Evolutionary conservation across 2,888 invertebrate species (phyloP).

Genomic region (Xanthorhoe spadicearia): DNA sequence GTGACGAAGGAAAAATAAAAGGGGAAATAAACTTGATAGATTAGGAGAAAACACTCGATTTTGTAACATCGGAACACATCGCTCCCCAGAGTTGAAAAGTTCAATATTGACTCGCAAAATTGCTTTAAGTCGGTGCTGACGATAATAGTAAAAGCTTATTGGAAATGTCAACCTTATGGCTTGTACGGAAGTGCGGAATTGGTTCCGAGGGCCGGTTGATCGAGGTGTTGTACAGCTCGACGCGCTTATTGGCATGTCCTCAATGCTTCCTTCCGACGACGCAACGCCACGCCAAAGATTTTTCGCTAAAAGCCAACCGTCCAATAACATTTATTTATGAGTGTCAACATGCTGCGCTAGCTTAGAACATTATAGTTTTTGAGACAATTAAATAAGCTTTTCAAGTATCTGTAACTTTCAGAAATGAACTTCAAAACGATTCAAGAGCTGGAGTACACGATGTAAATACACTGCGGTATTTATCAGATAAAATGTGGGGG

Average conservation of each 20-base stretch:
- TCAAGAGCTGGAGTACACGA: neutral
- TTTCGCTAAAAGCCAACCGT: conserved; percentile 62
- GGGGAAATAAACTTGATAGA: conserved; percentile 46
- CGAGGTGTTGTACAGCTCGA: conserved; percentile 74
- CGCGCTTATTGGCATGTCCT: conserved; percentile 80
- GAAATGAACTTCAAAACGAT: conserved; percentile 19
- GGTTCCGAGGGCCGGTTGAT: conserved; percentile 59
- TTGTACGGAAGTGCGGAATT: conserved; percentile 63
- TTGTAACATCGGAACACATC: conserved; percentile 73
- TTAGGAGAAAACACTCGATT: conserved; percentile 53
- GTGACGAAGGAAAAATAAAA: conserved; percentile 43
- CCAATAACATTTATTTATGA: conserved; percentile 51
- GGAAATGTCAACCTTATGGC: conserved; percentile 73
- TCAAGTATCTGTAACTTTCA: conserved; percentile 18
- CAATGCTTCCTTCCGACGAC: conserved; percentile 73
- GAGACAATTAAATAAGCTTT: conserved; percentile 18
- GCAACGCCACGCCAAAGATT: conserved; percentile 53
- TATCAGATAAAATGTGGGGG: conserved; percentile 4
- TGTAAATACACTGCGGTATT: neutral
- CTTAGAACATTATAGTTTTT: conserved; percentile 19
- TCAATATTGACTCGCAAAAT: conserved; percentile 82
- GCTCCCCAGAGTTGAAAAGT: conserved; percentile 74
- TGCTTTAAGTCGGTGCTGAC: conserved; percentile 78
- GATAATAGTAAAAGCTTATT: conserved; percentile 70
- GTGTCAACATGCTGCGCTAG: conserved; percentile 29